Conservation (phyloP, 2,888 invertebrate species). For the Leptinotarsa juncta region DNA sequence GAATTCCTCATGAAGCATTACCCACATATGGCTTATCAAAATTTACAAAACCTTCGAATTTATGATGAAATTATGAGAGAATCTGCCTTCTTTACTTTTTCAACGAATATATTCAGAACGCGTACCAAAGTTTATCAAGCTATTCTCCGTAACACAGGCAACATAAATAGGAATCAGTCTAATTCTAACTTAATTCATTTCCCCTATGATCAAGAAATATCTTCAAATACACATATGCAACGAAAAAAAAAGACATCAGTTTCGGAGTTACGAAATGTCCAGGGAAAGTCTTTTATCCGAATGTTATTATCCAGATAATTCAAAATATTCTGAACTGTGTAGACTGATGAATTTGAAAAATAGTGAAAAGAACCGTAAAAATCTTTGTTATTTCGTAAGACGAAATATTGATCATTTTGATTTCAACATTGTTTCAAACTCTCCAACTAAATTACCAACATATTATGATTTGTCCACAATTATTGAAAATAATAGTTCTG, state of each 20-base stretch:
- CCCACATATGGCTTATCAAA: slow-evolving; percentile 4
- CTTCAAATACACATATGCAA: neutral
- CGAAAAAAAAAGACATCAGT: slow-evolving; percentile 12
- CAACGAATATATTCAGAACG: slow-evolving; percentile 8
- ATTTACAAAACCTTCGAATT: slow-evolving; percentile 6
- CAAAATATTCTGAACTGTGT: too few species aligned
- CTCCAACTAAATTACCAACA: neutral
- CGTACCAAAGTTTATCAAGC: neutral
- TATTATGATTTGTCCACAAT: neutral
- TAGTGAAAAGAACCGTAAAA: too few species aligned
- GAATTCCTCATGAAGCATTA: slow-evolving; percentile 6
- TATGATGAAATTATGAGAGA: slow-evolving; percentile 12
- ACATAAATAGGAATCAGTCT: neutral
- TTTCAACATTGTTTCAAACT: neutral
- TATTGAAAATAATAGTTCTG: slow-evolving; percentile 2
- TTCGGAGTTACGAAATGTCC: neutral
- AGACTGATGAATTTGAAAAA: too few species aligned
- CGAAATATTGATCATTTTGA: too few species aligned
- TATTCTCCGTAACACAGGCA: slow-evolving; percentile 18
- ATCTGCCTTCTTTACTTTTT: slow-evolving; percentile 2
- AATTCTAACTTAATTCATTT: neutral
- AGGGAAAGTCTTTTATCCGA: too few species aligned
- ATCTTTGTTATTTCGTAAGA: too few species aligned
- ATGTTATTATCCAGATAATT: too few species aligned
- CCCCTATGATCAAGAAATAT: neutral